These are phyloP conservation scores for Typhlichthys subterraneus DNA, from an alignment of 2,797 vertebrate genomes.

Conservation along the genomic window DNA sequence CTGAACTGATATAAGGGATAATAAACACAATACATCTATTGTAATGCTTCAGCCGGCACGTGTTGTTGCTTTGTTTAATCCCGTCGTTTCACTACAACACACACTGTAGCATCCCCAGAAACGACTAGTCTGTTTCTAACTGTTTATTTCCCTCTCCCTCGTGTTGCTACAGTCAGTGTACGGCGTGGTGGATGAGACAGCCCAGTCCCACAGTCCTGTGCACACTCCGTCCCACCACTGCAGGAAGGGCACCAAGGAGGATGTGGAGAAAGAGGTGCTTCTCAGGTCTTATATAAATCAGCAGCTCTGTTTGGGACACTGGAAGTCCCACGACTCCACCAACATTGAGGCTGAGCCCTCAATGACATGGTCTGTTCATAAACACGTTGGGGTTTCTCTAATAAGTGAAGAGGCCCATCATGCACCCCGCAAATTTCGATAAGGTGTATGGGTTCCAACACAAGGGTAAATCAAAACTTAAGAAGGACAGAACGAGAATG, in stretches of 20 bases:
- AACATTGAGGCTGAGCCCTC: too few species aligned
- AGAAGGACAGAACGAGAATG: too few species aligned
- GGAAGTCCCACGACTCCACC: too few species aligned
- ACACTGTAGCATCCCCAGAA: background rate
- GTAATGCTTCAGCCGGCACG: too few species aligned
- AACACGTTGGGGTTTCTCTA: too few species aligned
- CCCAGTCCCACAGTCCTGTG: conserved; percentile 88
- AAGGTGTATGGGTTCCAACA: too few species aligned
- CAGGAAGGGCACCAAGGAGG: conserved; percentile 93
- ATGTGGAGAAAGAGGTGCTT: conserved; percentile 89
- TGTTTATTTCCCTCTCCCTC: background rate
- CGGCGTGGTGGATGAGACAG: conserved; percentile 87
- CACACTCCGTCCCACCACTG: conserved; percentile 83
- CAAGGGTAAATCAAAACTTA: too few species aligned
- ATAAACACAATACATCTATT: too few species aligned
- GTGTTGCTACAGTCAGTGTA: conserved; percentile 87
- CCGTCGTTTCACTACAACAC: background rate
- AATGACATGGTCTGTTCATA: too few species aligned
- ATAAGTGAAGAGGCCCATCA: too few species aligned
- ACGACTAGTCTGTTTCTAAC: background rate
- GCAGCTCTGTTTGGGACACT: background rate
- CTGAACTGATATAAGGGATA: background rate
- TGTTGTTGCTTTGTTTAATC: background rate
- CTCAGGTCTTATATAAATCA: background rate
- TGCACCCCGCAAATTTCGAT: too few species aligned